Base-by-base conservation (phyloP, 1,140 invertebrate genomes). In the Andricus grossulariae region DNA sequence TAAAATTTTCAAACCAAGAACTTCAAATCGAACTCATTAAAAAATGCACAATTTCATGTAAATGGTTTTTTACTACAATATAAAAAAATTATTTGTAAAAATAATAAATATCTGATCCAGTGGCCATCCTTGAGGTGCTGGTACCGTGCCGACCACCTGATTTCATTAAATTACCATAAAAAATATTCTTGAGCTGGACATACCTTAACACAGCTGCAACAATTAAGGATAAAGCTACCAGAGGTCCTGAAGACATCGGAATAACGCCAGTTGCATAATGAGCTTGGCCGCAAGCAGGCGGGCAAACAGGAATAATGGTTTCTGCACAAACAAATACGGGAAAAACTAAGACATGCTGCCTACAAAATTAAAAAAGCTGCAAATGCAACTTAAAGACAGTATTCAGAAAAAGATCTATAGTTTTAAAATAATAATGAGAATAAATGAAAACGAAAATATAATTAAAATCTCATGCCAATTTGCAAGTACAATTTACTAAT, bases 291-390 rank as follows among this genome's bases (percentile, higher is more conserved):
- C 97, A 98, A 85, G 97, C 97, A 82, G 97, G 97, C 82, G 97
- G 97, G 89, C 97, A 98, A 84, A 98, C 95, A 77, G 97, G 97
- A 78, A 97, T 97, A 87, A 97, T 95, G 71, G 96, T 96, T 93
- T 98, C 96, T 96, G 94, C 86, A 89, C 88, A 92, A 89, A 90
- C 79, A 88, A 86, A 87, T 73, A 85, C 82, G 82, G 81, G 84
- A 88, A 86, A 84, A 83, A 87, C 87, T 88, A 90, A 80, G 82
- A 84, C 90, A 92, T 92, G 91, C 90, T 75, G 45, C 25, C 84
- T 87, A 88, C 85, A 10, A 71, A 75, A 74, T 25, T 74, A 74
- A 78, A 74, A 70, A 39, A 32, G 25, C 15, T 32, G 60, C 60
- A 66, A 66, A 66, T 39, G 71, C 66, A 52, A 72, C 51, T 71